phyloP scores from a whole-genome alignment of 2,888 invertebrate genomes.

The Orchesellides sinensis region DNA sequence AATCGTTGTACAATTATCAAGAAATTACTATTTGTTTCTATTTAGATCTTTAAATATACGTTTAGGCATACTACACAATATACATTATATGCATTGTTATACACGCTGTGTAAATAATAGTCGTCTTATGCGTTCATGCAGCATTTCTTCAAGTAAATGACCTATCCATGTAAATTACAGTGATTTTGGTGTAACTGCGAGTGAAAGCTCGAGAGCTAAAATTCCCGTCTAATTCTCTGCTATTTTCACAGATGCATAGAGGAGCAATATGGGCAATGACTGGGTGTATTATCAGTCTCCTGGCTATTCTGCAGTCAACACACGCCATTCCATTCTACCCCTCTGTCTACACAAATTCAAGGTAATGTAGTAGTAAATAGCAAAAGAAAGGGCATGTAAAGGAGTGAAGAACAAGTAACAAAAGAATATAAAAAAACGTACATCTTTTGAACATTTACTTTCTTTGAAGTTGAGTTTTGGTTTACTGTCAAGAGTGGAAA shows the following conservation, averaged over 20 bases:
- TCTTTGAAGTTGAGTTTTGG: neutral
- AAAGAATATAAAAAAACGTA: too few relatives aligned
- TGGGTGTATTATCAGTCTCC: slow-evolving; percentile 57
- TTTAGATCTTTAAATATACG: too few relatives aligned
- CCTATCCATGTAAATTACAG: too few relatives aligned
- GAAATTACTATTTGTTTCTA: too few relatives aligned
- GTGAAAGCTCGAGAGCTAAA: neutral
- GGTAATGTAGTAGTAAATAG: too few relatives aligned
- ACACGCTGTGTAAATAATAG: neutral
- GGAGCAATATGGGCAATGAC: slow-evolving; percentile 66
- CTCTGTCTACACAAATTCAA: slow-evolving; percentile 71
- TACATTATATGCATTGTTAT: too few relatives aligned
- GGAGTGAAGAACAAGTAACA: neutral
- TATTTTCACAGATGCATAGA: slow-evolving; percentile 55
- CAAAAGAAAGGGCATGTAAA: too few relatives aligned
- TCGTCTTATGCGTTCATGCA: too few relatives aligned
- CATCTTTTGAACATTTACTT: neutral
- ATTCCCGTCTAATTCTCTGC: too few relatives aligned
- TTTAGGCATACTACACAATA: too few relatives aligned
- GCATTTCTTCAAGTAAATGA: too few relatives aligned
- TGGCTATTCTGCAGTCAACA: slow-evolving; percentile 68
- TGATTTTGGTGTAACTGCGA: neutral
- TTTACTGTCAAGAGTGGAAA: too few relatives aligned
- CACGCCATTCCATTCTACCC: slow-evolving; percentile 73
- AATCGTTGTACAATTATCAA: slow-evolving; percentile 31